These are phyloP conservation scores for Podabrus alpinus DNA, from an alignment of 2,888 invertebrate genomes.

Conservation along the genomic window DNA sequence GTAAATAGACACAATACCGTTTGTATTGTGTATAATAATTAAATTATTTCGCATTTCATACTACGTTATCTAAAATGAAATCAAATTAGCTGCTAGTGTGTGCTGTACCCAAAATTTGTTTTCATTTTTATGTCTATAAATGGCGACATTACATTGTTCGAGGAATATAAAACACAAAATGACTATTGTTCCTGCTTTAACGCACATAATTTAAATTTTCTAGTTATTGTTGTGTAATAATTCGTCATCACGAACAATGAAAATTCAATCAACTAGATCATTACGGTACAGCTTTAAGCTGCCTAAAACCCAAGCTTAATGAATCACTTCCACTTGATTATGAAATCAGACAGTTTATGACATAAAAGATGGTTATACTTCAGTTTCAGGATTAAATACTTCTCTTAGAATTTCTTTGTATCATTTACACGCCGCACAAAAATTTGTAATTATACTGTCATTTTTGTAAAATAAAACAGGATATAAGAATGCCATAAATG, in stretches of 20 bases:
- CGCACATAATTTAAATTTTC: background rate
- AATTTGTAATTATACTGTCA: background rate
- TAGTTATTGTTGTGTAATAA: background rate
- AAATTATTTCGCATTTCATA: background rate
- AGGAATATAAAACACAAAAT: background rate
- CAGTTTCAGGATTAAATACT: conserved; percentile 9
- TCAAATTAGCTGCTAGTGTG: background rate
- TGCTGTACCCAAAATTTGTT: background rate
- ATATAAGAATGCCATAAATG: background rate
- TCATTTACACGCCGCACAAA: background rate
- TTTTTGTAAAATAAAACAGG: background rate
- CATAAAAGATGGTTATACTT: conserved; percentile 22
- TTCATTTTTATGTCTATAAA: background rate
- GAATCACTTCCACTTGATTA: conserved; percentile 19
- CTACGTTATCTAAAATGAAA: background rate
- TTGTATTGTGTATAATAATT: background rate
- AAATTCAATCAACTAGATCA: conserved; percentile 16
- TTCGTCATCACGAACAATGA: conserved; percentile 18
- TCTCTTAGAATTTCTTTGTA: background rate
- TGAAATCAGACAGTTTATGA: conserved; percentile 5
- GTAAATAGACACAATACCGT: background rate
- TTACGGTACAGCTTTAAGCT: conserved; percentile 4
- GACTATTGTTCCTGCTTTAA: background rate
- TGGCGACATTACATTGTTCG: background rate
- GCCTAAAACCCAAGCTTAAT: conserved; percentile 15